Evolutionary conservation across 2,888 invertebrate genomes (phyloP).

Genomic region (Apamea anceps): DNA sequence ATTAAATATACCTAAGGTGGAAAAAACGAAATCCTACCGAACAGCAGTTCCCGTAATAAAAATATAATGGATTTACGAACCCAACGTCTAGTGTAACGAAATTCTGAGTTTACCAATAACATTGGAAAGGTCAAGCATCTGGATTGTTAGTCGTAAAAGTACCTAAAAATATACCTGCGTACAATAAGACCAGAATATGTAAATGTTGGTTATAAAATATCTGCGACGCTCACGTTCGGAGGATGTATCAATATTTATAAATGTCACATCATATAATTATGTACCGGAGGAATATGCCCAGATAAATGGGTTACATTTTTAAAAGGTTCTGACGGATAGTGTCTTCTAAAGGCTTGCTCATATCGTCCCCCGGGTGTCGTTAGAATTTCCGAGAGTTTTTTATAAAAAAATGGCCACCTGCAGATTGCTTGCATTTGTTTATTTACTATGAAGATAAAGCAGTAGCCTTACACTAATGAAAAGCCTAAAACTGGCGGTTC

Average conservation of each 20-base stretch:
- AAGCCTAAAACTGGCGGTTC: too few relatives aligned
- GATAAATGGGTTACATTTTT: constrained; percentile 21
- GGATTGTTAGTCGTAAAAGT: constrained; percentile 43
- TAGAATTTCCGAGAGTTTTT: neutral
- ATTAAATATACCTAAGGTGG: constrained; percentile 53
- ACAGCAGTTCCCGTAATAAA: constrained; percentile 48
- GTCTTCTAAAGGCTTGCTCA: constrained; percentile 20
- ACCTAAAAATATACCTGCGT: constrained; percentile 13
- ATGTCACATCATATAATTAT: constrained; percentile 36
- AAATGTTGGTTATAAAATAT: constrained; percentile 36
- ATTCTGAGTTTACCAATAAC: constrained; percentile 50
- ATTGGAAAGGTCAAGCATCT: constrained; percentile 47
- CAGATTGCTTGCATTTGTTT: constrained; percentile 6
- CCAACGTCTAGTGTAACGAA: constrained; percentile 30
- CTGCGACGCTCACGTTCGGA: neutral
- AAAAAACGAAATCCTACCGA: constrained; percentile 39
- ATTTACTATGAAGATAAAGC: neutral
- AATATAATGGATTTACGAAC: constrained; percentile 60
- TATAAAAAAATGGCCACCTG: constrained; percentile 5
- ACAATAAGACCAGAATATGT: constrained; percentile 33
- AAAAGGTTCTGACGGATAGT: constrained; percentile 16
- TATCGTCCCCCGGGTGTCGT: constrained; percentile 18
- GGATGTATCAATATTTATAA: constrained; percentile 33
- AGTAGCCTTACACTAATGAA: neutral
- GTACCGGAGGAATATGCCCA: neutral